Percentiles rank a stretch among this genome's conserved stretches.
These are phyloP conservation scores for Drosophila pachea DNA, from an alignment of 1,140 invertebrate species.

Conservation along the genomic window DNA sequence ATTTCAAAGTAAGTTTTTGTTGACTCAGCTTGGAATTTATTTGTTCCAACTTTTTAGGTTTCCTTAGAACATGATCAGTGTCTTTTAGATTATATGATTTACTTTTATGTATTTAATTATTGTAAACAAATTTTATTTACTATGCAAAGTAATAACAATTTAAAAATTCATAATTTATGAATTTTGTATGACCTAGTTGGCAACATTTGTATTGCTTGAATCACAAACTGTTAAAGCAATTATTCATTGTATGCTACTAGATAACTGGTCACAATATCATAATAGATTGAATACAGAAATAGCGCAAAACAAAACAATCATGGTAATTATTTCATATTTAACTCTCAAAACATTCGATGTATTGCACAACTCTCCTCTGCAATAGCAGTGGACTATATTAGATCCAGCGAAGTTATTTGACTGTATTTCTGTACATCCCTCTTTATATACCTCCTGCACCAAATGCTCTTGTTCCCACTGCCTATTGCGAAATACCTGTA, in stretches of 20 bases:
- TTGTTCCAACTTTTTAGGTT: no score
- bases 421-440: constrained; percentile 83
- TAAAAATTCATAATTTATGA: not conserved
- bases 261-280: constrained; percentile 14
- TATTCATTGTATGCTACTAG: constrained; percentile 10
- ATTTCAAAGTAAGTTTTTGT: no score
- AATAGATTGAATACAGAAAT: constrained; percentile 49
- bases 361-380: constrained; percentile 84
- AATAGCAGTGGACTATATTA: constrained; percentile 84
- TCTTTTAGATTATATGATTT: no score
- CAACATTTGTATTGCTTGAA: not conserved
- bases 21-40: no score
- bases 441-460: constrained; percentile 83
- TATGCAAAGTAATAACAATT: no score
- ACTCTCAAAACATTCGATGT: constrained; percentile 79
- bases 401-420: constrained; percentile 82
- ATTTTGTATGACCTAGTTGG: not conserved
- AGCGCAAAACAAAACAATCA: constrained; percentile 81
- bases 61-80: no score
- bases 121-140: no score
- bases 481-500: constrained; percentile 80
- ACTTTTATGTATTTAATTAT: no score
- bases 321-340: constrained; percentile 60
- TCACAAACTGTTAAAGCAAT: constrained; percentile 10
- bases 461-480: constrained; percentile 82